Conservation (phyloP, 2,797 vertebrate species). For the Microtus obscurus region DNA sequence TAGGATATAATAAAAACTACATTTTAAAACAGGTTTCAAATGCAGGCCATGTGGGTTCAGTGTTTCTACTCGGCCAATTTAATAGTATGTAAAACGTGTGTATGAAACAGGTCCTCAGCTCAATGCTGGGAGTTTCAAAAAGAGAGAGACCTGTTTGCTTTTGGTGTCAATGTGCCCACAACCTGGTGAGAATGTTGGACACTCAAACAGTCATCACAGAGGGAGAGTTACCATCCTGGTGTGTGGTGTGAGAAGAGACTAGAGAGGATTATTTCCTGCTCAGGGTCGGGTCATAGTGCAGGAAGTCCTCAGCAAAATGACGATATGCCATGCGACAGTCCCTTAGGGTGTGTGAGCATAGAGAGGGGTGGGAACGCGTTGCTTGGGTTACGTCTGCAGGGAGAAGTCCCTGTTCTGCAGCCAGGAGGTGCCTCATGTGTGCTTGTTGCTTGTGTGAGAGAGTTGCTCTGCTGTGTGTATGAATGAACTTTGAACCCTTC, state of each 20-base stretch:
- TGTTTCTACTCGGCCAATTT: neutral
- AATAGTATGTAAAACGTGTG: neutral
- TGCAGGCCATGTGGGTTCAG: neutral
- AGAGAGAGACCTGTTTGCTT: neutral
- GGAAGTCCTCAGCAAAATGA: neutral
- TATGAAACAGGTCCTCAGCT: neutral
- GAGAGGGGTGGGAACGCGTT: rapidly evolving
- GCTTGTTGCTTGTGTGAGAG: neutral
- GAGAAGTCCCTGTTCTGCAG: rapidly evolving
- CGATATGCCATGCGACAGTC: neutral
- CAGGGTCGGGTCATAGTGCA: neutral
- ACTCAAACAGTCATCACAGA: neutral
- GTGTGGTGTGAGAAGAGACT: neutral
- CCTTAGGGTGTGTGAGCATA: too few relatives aligned
- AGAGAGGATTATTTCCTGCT: neutral
- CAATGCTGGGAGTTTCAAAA: neutral
- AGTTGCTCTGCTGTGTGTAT: rapidly evolving
- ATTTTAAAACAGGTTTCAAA: neutral
- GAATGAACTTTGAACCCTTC: neutral
- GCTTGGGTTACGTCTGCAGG: neutral
- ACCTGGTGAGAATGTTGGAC: neutral
- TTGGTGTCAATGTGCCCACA: neutral
- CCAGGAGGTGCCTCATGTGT: rapidly evolving
- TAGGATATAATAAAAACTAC: neutral
- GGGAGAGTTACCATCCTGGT: neutral